Base-by-base conservation (phyloP, 2,888 invertebrate species). In the Cataglyphis rosenhaueri region DNA sequence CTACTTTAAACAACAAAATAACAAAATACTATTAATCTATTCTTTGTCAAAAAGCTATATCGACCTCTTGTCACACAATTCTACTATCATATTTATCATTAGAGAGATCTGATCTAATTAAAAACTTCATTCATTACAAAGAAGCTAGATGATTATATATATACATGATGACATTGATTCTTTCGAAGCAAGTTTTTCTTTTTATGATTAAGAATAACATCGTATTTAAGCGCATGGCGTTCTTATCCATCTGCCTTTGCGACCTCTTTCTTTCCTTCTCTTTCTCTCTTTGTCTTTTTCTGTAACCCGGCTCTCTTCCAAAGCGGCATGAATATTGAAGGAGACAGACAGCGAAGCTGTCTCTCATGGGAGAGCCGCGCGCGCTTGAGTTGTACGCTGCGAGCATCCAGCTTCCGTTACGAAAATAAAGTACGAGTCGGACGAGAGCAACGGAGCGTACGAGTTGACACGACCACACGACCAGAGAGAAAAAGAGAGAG, bases 361-460 rank as follows among this genome's bases (percentile, higher is more conserved):
- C 81, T 86, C 88, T 83, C 88, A 71, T 59, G 88, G 86, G 86
- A 84, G 83, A n/a, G 38, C 21, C 48, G 48, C 61, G 62, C 57
- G 66, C 78, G 71, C 70, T 62, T 81, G 59, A 35, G 64, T 59
- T 65, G 82, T 59, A 68, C 57, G 79, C 73, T 84, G 84, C 78
- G 84, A 81, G 65, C 64, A 82, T 84, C 64, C 78, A 68, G 87
- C 82, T 91, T 90, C 88, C 91, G 90, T 89, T 90, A 91, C 90
- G 76, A 87, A 90, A 91, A 91, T 89, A 88, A 89, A 88, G 84
- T 79, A 70, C 83, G 66, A 76, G 76, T 59, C 52, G 61, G 84
- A 79, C 79, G 75, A 73, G 73, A 68, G 65, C 76, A 81, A 75
- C 83, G 84, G 81, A 85, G 85, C 85, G 84, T 85, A 81, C 81